Conservation (phyloP, 1,140 invertebrate species). For the Trichonephila inaurata region DNA sequence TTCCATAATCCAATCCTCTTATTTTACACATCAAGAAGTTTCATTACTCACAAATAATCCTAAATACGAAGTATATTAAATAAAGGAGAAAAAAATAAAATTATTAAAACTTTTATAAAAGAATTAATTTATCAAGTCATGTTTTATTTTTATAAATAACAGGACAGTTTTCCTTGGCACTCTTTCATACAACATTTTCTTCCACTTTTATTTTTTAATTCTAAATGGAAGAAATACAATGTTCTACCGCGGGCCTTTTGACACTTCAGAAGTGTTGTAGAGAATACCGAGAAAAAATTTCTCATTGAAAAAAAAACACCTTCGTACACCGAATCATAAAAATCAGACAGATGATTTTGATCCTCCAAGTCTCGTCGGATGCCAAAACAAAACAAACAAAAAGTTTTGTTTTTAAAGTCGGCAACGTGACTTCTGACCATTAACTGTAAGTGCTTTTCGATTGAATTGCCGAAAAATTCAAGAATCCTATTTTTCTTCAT, state of each 20-base stretch:
- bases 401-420: conserved; percentile 16
- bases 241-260: background rate
- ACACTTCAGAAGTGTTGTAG: background rate
- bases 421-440: conserved; percentile 19
- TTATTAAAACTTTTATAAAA: no score
- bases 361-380: background rate
- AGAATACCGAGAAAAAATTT: background rate
- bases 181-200: no score
- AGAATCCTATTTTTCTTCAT: conserved; percentile 21
- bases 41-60: no score
- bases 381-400: background rate
- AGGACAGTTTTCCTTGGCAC: no score
- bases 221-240: no score
- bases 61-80: no score
- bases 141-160: no score
- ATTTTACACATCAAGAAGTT: no score
- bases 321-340: background rate
- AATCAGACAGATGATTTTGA: background rate
- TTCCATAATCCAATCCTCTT: no score
- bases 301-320: background rate
- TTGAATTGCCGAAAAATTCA: conserved; percentile 15
- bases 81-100: no score
- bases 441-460: conserved; percentile 27
- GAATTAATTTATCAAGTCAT: no score
- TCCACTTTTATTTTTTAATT: no score